Evolutionary conservation across 1,140 invertebrate genomes (phyloP), one percentile per base, ranked within the genome.

Genomic region (Macrobrachium nipponense): DNA sequence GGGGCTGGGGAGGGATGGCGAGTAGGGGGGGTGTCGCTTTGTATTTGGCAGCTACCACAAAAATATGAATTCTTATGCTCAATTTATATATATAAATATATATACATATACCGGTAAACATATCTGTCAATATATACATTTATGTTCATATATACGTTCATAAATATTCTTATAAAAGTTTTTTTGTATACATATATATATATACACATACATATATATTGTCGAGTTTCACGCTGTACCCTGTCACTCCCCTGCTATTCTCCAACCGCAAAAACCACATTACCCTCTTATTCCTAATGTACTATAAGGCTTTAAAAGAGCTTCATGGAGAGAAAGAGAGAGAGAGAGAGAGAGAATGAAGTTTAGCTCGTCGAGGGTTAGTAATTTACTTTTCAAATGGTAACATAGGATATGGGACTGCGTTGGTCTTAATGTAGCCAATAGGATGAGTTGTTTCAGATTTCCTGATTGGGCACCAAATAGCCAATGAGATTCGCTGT

Each of bases 331-430:
- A 76, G 73, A 76, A 44, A 76, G 73, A 76, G 73, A 76, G 73
- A 76, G 73, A 76, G 73, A 76, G 77, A 79, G 77, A 27, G 77
- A 79, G 60, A 62, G 77, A 60, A 60, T 27, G 77, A 79, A 60
- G 58, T 17, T 61, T 51, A 79, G 44, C n/a, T 20, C 14, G 43
- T 70, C 43, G 43, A 70, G 23, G 68, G 12, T 27, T 12, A 70
- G 14, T 12, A 20, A 12, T 70, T 70, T n/a, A 20, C 43, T 15
- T 12, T 70, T 70, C n/a, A n/a, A n/a, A n/a, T n/a, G n/a, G n/a
- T n/a, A n/a, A n/a, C 27, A 4, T 36, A 36, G 27, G 27, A 36
- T 36, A 4, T 36, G 4, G 27, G 27, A 36, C 27, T 36, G 1
- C 27, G 27, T 4, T 36, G 27, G 4, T 36, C 27, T 36, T 36